Evolutionary conservation across 1,140 invertebrate species (phyloP).

Genomic region (Dinoponera quadriceps): DNA sequence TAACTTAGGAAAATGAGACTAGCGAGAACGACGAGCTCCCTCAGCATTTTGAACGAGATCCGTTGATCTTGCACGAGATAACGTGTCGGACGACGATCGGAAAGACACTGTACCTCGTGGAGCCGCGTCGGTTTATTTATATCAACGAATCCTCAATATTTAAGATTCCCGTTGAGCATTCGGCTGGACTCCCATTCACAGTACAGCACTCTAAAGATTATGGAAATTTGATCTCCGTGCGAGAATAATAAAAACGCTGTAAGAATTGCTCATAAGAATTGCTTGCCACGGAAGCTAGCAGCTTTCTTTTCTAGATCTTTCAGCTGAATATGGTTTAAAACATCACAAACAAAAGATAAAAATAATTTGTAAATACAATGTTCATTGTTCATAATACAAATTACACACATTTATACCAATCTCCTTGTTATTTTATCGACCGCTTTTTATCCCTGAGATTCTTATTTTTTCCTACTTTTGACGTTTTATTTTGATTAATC

Average conservation of each 20-base stretch:
- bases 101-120: slow-evolving; percentile 67
- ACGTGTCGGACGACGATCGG: slow-evolving; percentile 34
- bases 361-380: background rate
- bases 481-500: background rate
- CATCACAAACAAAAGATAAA: background rate
- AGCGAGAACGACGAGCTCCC: slow-evolving; percentile 63
- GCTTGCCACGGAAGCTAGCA: background rate
- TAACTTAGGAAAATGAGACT: slow-evolving; percentile 72
- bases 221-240: slow-evolving; percentile 70
- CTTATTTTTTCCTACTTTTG: slow-evolving; percentile 30
- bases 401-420: background rate
- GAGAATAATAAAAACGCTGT: slow-evolving; percentile 31
- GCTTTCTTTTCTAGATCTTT: background rate
- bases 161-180: slow-evolving; percentile 71
- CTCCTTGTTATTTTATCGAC: background rate
- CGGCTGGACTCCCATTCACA: slow-evolving; percentile 60
- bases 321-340: background rate
- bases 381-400: slow-evolving; percentile 15
- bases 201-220: slow-evolving; percentile 81
- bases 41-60: slow-evolving; percentile 56
- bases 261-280: background rate
- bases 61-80: background rate
- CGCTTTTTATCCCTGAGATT: slow-evolving; percentile 21
- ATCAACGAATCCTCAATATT: slow-evolving; percentile 69
- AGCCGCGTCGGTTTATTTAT: slow-evolving; percentile 74